phyloP scores from a whole-genome alignment of 2,113 vertebrate species.

The Mungos mungo region DNA sequence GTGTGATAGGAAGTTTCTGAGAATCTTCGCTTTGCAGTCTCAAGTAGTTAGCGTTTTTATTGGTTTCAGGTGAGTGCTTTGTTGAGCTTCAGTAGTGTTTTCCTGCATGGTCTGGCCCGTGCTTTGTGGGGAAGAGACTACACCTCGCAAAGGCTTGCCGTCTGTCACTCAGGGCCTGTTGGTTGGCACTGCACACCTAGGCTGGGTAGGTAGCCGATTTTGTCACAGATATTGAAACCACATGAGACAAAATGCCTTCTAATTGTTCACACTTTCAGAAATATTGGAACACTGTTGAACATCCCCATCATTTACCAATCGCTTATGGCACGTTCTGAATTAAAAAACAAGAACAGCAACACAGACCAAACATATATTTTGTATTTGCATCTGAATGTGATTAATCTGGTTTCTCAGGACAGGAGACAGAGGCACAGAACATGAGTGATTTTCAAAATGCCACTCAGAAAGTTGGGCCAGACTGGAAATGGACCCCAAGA shows the following conservation, averaged over 20 bases:
- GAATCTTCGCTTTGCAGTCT: neutral
- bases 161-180: neutral
- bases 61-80: neutral
- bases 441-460: neutral
- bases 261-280: neutral
- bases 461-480: neutral
- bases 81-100: neutral
- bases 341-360: neutral
- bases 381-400: neutral
- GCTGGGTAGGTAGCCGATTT: neutral
- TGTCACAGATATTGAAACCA: neutral
- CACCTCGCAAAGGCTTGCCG: neutral
- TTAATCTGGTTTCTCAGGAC: neutral
- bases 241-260: neutral
- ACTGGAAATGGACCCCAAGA: neutral
- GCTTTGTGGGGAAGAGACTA: rapidly evolving
- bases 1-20: neutral
- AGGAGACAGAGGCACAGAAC: neutral
- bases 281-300: no score
- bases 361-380: neutral
- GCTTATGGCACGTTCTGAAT: neutral
- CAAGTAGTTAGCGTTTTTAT: neutral
- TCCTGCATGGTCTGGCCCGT: neutral
- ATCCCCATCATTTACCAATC: neutral
- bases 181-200: neutral